Evolutionary conservation across 2,888 invertebrate genomes (phyloP).

Genomic region (Autographa gamma): DNA sequence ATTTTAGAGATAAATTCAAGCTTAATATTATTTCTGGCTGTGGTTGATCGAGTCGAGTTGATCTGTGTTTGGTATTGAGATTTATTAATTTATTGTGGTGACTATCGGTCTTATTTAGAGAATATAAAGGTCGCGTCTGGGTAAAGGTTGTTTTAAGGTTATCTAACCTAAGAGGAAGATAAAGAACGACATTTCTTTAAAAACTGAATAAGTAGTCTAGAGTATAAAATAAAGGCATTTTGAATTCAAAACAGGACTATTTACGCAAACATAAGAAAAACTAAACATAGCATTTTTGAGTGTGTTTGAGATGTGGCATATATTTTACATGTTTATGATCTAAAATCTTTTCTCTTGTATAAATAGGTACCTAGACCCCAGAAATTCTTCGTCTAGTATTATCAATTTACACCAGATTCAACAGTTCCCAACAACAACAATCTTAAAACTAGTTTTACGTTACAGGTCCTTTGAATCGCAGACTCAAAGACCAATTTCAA

Average conservation of each 20-base stretch:
- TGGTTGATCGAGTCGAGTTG: neutral
- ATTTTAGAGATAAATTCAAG: neutral
- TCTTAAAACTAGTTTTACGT: conserved; percentile 3
- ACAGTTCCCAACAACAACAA: conserved; percentile 7
- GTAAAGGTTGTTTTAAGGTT: neutral
- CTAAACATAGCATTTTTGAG: too few relatives aligned
- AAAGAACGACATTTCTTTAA: too few relatives aligned
- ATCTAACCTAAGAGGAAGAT: neutral
- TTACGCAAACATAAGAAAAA: too few relatives aligned
- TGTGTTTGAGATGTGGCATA: too few relatives aligned
- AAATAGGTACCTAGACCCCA: too few relatives aligned
- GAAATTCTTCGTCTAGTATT: neutral
- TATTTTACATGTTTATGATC: too few relatives aligned
- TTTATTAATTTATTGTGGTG: neutral
- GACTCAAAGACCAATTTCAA: neutral
- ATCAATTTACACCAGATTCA: conserved; percentile 5
- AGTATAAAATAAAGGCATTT: too few relatives aligned
- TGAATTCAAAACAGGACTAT: too few relatives aligned
- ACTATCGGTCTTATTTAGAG: neutral
- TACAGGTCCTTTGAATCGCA: conserved; percentile 5
- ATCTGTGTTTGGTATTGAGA: neutral
- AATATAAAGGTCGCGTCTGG: neutral
- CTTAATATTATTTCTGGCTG: neutral
- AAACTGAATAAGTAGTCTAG: too few relatives aligned
- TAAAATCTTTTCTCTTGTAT: too few relatives aligned